Evolutionary conservation across 1,140 invertebrate species (phyloP).

Genomic region (Trichoplusia ni): DNA sequence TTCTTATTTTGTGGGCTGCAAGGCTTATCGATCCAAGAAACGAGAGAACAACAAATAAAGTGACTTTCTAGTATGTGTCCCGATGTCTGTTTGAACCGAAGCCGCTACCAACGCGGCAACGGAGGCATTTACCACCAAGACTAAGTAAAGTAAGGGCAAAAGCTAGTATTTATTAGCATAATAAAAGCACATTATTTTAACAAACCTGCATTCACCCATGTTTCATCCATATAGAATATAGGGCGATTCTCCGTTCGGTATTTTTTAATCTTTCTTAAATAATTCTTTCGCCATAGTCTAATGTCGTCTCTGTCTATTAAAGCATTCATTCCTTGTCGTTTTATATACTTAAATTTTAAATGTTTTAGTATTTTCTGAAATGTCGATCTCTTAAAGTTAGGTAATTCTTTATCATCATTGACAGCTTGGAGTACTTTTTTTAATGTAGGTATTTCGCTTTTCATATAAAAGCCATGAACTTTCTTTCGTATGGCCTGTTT

Average conservation of each 20-base stretch:
- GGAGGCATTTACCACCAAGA: no score
- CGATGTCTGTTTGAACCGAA: no score
- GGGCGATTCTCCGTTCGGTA: neutral
- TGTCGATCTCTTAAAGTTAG: slow-evolving; percentile 26
- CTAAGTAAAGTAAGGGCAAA: no score
- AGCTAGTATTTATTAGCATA: no score
- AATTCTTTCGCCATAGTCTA: slow-evolving; percentile 2
- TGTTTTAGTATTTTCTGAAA: slow-evolving; percentile 32
- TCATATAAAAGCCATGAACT: slow-evolving; percentile 26
- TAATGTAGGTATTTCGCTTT: slow-evolving; percentile 32
- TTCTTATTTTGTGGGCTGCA: no score
- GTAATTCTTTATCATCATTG: slow-evolving; percentile 33
- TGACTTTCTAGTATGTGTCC: no score
- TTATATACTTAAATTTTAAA: slow-evolving; percentile 25
- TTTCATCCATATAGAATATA: neutral
- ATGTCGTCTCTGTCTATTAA: slow-evolving; percentile 20
- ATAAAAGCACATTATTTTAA: no score
- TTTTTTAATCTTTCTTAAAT: slow-evolving; percentile 4
- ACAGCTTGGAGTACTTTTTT: slow-evolving; percentile 32
- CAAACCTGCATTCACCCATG: no score
- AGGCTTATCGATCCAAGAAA: no score
- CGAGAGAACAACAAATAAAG: no score
- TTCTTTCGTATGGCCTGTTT: slow-evolving; percentile 20
- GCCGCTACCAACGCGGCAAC: no score
- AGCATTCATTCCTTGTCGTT: slow-evolving; percentile 4